These are phyloP conservation scores for Agelastica alni DNA, from an alignment of 2,888 invertebrate genomes.

Conservation along the genomic window DNA sequence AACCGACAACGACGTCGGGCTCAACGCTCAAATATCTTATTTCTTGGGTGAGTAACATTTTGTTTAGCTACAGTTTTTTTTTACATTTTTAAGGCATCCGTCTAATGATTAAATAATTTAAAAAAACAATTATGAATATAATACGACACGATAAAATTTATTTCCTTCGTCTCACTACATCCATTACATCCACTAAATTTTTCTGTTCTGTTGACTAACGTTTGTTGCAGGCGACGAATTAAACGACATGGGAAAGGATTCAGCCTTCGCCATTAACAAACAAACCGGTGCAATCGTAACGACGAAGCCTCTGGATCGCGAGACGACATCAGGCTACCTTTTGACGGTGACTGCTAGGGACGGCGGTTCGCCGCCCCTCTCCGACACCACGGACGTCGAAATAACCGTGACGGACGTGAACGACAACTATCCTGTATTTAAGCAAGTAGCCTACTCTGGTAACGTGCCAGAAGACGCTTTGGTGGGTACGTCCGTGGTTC, in stretches of 20 bases:
- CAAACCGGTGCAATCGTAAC: conserved; percentile 94
- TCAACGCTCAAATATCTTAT: conserved; percentile 89
- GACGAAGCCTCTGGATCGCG: conserved; percentile 82
- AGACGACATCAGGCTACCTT: conserved; percentile 78
- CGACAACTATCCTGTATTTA: conserved; percentile 90
- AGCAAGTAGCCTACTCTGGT: conserved; percentile 78
- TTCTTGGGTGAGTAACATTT: conserved; percentile 60
- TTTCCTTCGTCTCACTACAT: no score
- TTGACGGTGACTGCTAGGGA: conserved; percentile 92
- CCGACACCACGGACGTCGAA: conserved; percentile 94
- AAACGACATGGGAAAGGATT: conserved; percentile 64
- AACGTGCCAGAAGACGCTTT: conserved; percentile 86
- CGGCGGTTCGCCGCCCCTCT: conserved; percentile 86
- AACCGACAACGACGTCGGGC: conserved; percentile 91
- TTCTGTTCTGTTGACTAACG: no score
- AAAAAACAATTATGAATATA: no score
- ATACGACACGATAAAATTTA: no score
- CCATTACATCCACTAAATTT: no score
- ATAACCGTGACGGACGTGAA: conserved; percentile 95
- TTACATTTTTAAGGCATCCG: no score
- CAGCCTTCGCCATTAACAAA: conserved; percentile 83
- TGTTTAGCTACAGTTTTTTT: no score
- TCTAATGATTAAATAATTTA: no score
- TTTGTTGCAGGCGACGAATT: conserved; percentile 64
- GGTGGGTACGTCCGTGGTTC: conserved; percentile 62